A percentile compares a stretch with the other conserved stretches of the same genome.
Evolutionary conservation across 1,140 invertebrate species (phyloP).

Genomic region (Brachionus calyciflorus): DNA sequence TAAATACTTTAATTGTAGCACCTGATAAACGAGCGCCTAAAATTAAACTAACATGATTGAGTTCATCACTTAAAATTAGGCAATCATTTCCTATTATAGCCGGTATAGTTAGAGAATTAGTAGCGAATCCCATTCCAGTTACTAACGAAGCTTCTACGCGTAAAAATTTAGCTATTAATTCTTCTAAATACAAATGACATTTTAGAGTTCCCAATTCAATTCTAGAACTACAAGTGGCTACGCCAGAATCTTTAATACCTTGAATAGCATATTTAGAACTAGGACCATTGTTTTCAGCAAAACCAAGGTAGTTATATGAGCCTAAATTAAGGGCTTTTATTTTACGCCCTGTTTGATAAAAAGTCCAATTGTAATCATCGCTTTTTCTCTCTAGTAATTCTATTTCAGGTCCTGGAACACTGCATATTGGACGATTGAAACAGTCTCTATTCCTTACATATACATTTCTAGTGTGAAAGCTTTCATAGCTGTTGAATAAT

Average conservation of each 20-base stretch:
- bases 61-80: slow-evolving; percentile 88
- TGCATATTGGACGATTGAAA: slow-evolving; percentile 87
- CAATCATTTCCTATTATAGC: slow-evolving; percentile 72
- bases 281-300: slow-evolving; percentile 62
- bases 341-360: slow-evolving; percentile 52
- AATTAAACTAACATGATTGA: slow-evolving; percentile 93
- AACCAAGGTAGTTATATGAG: slow-evolving; percentile 66
- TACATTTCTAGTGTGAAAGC: slow-evolving; percentile 87
- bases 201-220: slow-evolving; percentile 33
- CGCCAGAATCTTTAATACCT: slow-evolving; percentile 57
- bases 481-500: slow-evolving; percentile 86
- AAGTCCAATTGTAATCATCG: slow-evolving; percentile 72
- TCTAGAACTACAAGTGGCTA: slow-evolving; percentile 50
- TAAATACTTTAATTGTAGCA: slow-evolving; percentile 80
- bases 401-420: slow-evolving; percentile 82
- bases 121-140: slow-evolving; percentile 97
- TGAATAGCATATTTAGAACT: slow-evolving; percentile 59
- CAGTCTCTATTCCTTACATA: slow-evolving; percentile 85
- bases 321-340: slow-evolving; percentile 63
- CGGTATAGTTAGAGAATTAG: slow-evolving; percentile 89
- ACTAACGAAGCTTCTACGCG: slow-evolving; percentile 88
- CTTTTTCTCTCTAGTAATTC: slow-evolving; percentile 79
- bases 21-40: slow-evolving; percentile 83
- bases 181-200: slow-evolving; percentile 70
- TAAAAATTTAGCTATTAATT: slow-evolving; percentile 79